Evolutionary conservation across 2,888 invertebrate genomes (phyloP), one percentile per base, ranked within the genome.

Genomic region (Myathropa florea): DNA sequence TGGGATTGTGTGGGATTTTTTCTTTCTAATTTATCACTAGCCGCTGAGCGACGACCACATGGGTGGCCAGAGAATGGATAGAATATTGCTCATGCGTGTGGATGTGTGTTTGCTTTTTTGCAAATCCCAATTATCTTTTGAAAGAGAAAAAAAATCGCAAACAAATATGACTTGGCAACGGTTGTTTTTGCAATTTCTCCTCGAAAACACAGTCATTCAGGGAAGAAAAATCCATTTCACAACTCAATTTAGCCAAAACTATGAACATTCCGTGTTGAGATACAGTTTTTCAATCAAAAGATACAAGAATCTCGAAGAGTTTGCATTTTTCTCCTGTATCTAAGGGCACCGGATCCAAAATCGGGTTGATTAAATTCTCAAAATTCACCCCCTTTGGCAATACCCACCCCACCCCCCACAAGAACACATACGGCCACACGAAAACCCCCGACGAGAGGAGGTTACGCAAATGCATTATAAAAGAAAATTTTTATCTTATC

Each of bases 111-210:
- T 46, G 9, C 18, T 12, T 53, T n/a, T 63, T 55, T 53, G 81
- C 65, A 67, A 84, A 81, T 70, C 36, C 70, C 80, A 84, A 84
- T 84, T 84, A 84, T 80, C 55, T 80, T 33, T 61, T 65, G 65
- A 18, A 71, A 64, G 63, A 57, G 36, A 63, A 79, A 60, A 18
- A 55, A 70, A 55, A 61, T 21, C n/a, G n/a, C n/a, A n/a, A n/a
- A n/a, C n/a, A n/a, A n/a, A n/a, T n/a, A n/a, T 1, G 14, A 33
- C 64, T 60, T 83, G 68, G 73, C 79, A 79, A 79, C 70, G 72
- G 60, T 46, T 0, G 46, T 18, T 18, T 18, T 6, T 46, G 18
- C 36, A 24, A 18, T 75, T 55, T 9, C 1, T 33, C 46, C 33
- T 55, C 21, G 65, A 39, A 78, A 65, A 61, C n/a, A 59, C 9